Evolutionary conservation across 1,140 invertebrate genomes (phyloP).

Genomic region (Drusus annulatus): DNA sequence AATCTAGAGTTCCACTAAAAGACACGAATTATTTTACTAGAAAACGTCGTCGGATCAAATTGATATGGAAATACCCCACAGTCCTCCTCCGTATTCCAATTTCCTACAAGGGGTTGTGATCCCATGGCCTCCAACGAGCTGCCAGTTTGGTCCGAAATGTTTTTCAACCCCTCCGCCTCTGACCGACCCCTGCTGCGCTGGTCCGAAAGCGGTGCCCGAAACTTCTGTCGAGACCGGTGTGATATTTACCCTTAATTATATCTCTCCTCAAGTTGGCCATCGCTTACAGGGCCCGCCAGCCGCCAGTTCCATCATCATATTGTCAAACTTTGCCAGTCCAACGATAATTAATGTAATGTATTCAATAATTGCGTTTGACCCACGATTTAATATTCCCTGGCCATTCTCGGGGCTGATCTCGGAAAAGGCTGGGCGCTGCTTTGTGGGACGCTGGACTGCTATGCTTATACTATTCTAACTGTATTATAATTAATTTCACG

Average conservation of each 20-base stretch:
- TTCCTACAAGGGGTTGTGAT: no score
- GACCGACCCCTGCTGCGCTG: background rate
- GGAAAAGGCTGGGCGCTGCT: no score
- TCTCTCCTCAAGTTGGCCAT: constrained; percentile 18
- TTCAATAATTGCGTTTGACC: constrained; percentile 35
- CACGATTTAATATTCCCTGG: constrained; percentile 27
- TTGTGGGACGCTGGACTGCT: no score
- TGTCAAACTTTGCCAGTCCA: constrained; percentile 24
- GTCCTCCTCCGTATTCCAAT: no score
- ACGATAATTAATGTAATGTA: constrained; percentile 36
- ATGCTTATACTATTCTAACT: no score
- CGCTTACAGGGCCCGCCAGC: constrained; percentile 15
- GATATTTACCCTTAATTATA: constrained; percentile 36
- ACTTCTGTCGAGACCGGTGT: constrained; percentile 17
- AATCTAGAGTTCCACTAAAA: no score
- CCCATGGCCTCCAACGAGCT: no score
- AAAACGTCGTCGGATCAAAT: no score
- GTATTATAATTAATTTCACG: no score
- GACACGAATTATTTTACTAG: no score
- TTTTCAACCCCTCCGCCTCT: background rate
- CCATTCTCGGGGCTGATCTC: constrained; percentile 1
- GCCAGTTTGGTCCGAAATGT: no score
- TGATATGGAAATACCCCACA: no score
- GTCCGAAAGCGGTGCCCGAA: constrained; percentile 11
- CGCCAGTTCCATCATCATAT: constrained; percentile 29